These are phyloP conservation scores for Garra rufa DNA, from an alignment of 2,113 vertebrate genomes.

Conservation along the genomic window DNA sequence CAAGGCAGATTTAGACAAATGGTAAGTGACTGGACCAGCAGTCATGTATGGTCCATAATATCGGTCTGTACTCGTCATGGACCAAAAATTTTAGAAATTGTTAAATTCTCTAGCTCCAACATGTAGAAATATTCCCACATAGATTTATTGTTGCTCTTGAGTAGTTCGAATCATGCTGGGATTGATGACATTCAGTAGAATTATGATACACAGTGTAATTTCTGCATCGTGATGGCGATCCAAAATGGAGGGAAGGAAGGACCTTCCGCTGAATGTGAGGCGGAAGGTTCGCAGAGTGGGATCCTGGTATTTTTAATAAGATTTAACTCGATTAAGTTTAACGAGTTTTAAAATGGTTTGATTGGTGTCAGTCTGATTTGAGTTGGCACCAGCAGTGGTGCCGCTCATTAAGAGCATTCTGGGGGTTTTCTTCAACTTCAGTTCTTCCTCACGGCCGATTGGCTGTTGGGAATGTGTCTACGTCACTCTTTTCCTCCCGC, in stretches of 20 bases:
- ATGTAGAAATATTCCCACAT: neutral
- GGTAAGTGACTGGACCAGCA: constrained; percentile 66
- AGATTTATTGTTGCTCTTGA: neutral
- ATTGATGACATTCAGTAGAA: neutral
- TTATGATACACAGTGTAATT: neutral
- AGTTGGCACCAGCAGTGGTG: neutral
- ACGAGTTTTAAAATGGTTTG: neutral
- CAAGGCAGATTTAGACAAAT: constrained; percentile 81
- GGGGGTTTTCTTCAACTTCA: constrained; percentile 33
- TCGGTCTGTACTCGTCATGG: neutral
- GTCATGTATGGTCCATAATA: neutral
- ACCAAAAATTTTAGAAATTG: neutral
- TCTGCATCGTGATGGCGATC: constrained; percentile 10
- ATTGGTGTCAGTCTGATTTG: neutral
- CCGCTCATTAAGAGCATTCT: constrained; percentile 20
- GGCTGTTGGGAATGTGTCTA: constrained; percentile 71
- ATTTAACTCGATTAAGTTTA: neutral
- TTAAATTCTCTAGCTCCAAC: neutral
- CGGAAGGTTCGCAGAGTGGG: neutral
- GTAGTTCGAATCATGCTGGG: neutral
- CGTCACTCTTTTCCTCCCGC: constrained; percentile 55
- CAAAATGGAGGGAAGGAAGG: constrained; percentile 29
- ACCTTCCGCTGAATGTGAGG: neutral
- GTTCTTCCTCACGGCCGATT: constrained; percentile 67
- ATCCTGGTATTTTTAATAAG: neutral